phyloP scores from a whole-genome alignment of 2,113 vertebrate genomes.

The Bos indicus region DNA sequence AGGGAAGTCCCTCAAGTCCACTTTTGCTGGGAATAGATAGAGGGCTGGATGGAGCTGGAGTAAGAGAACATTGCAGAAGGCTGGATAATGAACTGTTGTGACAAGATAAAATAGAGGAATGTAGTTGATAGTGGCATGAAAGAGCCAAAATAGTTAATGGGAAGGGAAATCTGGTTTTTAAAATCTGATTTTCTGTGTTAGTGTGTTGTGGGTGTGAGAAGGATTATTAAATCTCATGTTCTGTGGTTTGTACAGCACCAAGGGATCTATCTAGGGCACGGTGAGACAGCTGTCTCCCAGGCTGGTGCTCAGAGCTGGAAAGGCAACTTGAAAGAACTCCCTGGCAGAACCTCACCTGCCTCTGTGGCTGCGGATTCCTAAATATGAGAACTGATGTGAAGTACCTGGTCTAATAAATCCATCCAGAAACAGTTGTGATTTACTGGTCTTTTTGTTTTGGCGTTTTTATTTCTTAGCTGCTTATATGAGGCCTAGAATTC shows the following conservation, averaged over 20 bases:
- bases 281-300: neutral
- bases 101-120: neutral
- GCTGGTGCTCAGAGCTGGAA: neutral
- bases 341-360: neutral
- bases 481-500: neutral
- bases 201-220: neutral
- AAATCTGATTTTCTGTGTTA: neutral
- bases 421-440: neutral
- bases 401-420: neutral
- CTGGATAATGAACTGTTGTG: neutral
- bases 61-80: neutral
- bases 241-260: neutral
- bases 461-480: neutral
- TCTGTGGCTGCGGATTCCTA: neutral
- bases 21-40: neutral
- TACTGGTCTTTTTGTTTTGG: neutral
- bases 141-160: neutral
- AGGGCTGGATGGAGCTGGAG: neutral
- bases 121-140: neutral
- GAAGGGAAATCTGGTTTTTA: neutral
- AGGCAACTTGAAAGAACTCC: neutral
- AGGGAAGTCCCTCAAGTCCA: neutral
- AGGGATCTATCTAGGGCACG: neutral
- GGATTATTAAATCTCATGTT: neutral
- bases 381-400: neutral